Base-by-base conservation (phyloP, 2,888 invertebrate genomes). In the Cylindroiulus punctatus region DNA sequence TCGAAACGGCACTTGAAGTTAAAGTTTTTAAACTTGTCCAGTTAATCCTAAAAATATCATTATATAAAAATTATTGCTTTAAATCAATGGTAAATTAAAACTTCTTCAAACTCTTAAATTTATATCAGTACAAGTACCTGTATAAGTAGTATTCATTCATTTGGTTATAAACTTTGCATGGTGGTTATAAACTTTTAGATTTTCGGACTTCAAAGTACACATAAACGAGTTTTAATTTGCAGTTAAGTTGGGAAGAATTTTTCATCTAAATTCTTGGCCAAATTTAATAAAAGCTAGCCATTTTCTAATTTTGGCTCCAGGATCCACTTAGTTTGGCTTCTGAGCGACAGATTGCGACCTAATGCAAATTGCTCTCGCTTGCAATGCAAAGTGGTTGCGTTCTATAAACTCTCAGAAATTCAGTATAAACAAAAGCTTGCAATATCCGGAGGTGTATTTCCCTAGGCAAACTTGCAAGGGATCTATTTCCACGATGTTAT, bases 301-400 rank as follows among this genome's bases (percentile, higher is more conserved):
- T 57, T 57, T 57, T 57, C n/a, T 57, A 65, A 65, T 65, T 65
- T 26, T 1, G 22, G 10, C 26, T 12, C 65, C 0, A 8, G n/a
- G 65, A 65, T 4, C 26, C 26, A 65, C 26, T 65, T 26, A 26
- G 26, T 26, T 57, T 57, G 3, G n/a, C 57, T 57, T 19, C 7
- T 65, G 65, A 65, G 12, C 26, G 65, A 65, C 65, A 65, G 22
- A 65, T 65, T 26, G 65, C 65, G 22, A 26, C 65, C 65, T 65
- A 65, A 65, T n/a, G 22, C 22, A 65, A 65, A 65, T 65, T 65
- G 22, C 65, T 65, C 65, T 44, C 1, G 4, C 14, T 44, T 3
- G 19, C 52, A 57, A 57, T 57, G 57, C 57, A 57, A 57, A 57
- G 57, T 57, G 57, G 57, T n/a, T 57, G n/a, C 57, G 19, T n/a